Conservation (phyloP, 2,797 vertebrate species). For the Huso huso region DNA sequence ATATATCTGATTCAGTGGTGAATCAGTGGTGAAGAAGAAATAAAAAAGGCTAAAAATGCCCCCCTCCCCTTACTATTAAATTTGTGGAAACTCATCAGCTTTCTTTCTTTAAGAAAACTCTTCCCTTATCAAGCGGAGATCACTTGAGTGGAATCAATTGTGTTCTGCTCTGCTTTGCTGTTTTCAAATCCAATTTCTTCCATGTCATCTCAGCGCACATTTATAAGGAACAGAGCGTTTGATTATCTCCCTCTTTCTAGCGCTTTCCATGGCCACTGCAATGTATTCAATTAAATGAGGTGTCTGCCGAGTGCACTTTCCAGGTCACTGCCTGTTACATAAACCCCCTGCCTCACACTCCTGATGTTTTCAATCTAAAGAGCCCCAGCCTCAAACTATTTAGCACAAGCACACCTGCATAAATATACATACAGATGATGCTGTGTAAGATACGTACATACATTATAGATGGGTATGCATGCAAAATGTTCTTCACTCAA, state of each 20-base stretch:
- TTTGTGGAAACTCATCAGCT: constrained; percentile 42
- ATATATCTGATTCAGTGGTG: constrained; percentile 16
- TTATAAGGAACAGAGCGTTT: constrained; percentile 69
- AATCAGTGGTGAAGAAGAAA: constrained; percentile 39
- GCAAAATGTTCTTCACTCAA: too few species aligned
- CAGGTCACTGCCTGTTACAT: constrained; percentile 52
- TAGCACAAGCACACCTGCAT: constrained; percentile 54
- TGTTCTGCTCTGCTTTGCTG: constrained; percentile 71
- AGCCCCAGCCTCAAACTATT: constrained; percentile 35
- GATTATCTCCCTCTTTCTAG: constrained; percentile 72
- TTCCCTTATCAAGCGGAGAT: constrained; percentile 63
- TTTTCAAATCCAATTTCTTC: constrained; percentile 90
- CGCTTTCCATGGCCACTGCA: constrained; percentile 60
- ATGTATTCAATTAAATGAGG: constrained; percentile 93
- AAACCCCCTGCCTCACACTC: constrained; percentile 41
- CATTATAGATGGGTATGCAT: too few species aligned
- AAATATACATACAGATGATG: constrained; percentile 54
- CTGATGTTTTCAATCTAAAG: constrained; percentile 62
- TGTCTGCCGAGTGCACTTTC: constrained; percentile 81
- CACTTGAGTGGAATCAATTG: constrained; percentile 78
- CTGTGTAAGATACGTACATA: too few species aligned
- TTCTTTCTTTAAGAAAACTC: constrained; percentile 37
- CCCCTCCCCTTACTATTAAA: constrained; percentile 26
- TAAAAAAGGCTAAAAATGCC: constrained; percentile 38
- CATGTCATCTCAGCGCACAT: constrained; percentile 81